Percentiles rank a stretch among this genome's conserved stretches.
phyloP scores from a whole-genome alignment of 1,140 invertebrate genomes.

The Cyclargus thomasi region DNA sequence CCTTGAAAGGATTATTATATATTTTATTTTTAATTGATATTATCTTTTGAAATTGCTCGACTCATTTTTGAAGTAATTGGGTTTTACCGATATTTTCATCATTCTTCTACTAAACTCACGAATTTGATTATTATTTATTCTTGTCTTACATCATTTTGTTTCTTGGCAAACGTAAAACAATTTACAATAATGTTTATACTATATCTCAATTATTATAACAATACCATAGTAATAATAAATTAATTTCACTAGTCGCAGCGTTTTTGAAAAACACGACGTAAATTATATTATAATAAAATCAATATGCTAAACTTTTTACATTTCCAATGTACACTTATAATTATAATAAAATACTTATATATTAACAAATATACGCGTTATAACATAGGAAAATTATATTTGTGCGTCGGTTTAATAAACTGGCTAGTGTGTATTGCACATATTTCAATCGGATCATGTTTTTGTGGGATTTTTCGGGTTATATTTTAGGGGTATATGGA shows the following conservation, averaged over 20 bases:
- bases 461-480: neutral
- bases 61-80: neutral
- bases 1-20: slow-evolving; percentile 15
- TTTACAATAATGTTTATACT: neutral
- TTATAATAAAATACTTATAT: neutral
- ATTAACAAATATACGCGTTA: neutral
- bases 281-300: neutral
- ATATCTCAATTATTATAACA: neutral
- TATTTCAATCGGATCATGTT: neutral
- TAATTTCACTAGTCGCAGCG: neutral
- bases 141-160: too few species aligned
- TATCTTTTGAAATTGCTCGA: neutral
- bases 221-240: neutral
- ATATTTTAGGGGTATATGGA: neutral
- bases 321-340: neutral
- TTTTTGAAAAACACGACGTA: neutral
- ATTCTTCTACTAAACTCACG: neutral
- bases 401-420: neutral
- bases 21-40: slow-evolving; percentile 13
- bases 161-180: neutral
- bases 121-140: too few species aligned
- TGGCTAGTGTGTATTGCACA: neutral
- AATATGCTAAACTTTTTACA: neutral
- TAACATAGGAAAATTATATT: neutral
- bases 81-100: neutral